Base-by-base conservation (phyloP, 2,888 invertebrate genomes). In the Serrognathus titanus region DNA sequence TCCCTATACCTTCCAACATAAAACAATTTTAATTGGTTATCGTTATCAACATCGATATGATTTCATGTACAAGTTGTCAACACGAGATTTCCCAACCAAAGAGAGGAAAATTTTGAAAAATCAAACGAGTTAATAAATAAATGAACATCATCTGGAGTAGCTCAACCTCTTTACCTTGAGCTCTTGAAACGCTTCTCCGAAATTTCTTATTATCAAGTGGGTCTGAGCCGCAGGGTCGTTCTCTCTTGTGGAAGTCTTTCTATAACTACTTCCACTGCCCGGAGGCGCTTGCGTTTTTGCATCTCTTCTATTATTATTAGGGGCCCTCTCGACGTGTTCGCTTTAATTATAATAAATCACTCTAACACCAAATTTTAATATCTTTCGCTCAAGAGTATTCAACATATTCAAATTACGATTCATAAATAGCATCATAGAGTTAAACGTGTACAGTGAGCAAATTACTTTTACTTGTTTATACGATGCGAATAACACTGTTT, bases 191-290 rank as follows among this genome's bases (percentile, higher is more conserved):
- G 54, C 48, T 54, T 54, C 51, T 58, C 37, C 53, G 60, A 61
- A 70, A 66, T 69, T 71, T 71, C 70, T 69, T 65, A 63, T 63
- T 57, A 63, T 58, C 70, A 71, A 71, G 70, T 71, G 69, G 70
- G 57, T 63, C 69, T 68, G 47, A 56, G 69, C 70, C 71, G 48
- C 60, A 62, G 69, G 71, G 64, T 54, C 58, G 56, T 69, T 70
- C 67, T 70, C 69, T 70, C 69, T 68, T 67, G 64, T 66, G 59
- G 61, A 48, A 61, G 59, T 60, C 57, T 60, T 58, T 63, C 57
- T 58, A 46, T 59, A 57, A 55, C 57, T 57, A 60, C 60, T 60
- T 61, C 58, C 54, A 61, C 55, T 58, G 41, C 60, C 66, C 60
- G 20, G 40, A 58, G 65, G 66, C 66, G 47, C 41, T 43, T 60